Conservation (phyloP, 2,888 invertebrate species). For the Mesochorus sp. region DNA sequence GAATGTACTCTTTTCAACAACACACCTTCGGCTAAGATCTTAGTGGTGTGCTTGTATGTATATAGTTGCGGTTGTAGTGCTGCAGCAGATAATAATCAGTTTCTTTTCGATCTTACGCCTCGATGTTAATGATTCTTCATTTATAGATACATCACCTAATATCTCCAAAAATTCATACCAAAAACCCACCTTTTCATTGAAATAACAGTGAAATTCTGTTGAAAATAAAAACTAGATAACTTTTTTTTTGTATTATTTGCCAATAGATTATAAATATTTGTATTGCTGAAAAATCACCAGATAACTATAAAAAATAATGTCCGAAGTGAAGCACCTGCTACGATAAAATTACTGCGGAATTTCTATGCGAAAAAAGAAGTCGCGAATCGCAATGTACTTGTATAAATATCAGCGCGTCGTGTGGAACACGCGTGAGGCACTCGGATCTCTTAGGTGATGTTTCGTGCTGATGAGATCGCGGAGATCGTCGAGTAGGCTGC, state of each 20-base stretch:
- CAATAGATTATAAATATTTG: no score
- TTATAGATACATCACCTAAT: background rate
- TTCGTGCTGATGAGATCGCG: constrained; percentile 58
- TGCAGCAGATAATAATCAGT: background rate
- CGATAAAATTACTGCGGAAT: no score
- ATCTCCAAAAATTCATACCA: background rate
- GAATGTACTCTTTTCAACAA: constrained; percentile 13
- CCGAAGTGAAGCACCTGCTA: no score
- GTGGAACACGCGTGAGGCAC: constrained; percentile 41
- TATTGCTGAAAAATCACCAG: no score
- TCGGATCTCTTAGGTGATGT: constrained; percentile 37
- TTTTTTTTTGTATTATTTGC: background rate
- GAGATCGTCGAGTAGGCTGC: constrained; percentile 42
- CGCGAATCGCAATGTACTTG: background rate
- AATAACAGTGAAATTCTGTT: no score
- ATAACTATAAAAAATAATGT: no score
- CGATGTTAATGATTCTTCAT: background rate
- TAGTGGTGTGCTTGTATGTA: constrained; percentile 39
- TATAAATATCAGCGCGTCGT: background rate
- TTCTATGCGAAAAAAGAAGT: background rate
- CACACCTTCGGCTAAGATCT: constrained; percentile 55
- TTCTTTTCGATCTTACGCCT: background rate
- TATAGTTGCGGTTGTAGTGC: constrained; percentile 32
- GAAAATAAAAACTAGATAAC: no score
- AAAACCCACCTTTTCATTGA: no score